phyloP scores from a whole-genome alignment of 2,888 invertebrate species.

The Gastracanthus pulcherrimus region DNA sequence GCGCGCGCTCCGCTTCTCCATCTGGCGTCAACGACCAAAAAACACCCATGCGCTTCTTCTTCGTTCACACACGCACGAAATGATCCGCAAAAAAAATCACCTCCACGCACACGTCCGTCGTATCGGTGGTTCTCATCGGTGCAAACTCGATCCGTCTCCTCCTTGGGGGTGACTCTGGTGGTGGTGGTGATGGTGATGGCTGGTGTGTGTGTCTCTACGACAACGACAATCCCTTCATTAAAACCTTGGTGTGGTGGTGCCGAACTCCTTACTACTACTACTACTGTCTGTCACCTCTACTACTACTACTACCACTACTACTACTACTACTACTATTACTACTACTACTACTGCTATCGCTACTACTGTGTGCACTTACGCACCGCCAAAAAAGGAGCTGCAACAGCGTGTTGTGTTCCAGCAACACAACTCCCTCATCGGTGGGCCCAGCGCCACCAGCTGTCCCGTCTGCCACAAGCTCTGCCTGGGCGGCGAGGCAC shows the following conservation, averaged over 20 bases:
- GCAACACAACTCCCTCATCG: slow-evolving; percentile 95
- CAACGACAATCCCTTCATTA: no score
- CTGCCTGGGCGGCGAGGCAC: slow-evolving; percentile 94
- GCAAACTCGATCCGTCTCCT: not conserved
- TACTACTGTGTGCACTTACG: slow-evolving; percentile 42
- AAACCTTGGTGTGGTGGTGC: slow-evolving; percentile 31
- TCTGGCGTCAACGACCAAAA: slow-evolving; percentile 27
- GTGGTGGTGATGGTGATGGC: slow-evolving; percentile 1
- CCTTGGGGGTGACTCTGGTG: no score
- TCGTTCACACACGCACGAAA: slow-evolving; percentile 4
- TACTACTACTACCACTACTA: slow-evolving; percentile 62
- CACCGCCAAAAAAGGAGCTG: slow-evolving; percentile 82
- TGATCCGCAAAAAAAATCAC: slow-evolving; percentile 3
- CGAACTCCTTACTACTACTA: slow-evolving; percentile 50
- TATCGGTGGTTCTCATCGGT: not conserved
- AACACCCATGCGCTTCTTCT: not conserved
- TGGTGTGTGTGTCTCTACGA: slow-evolving; percentile 23
- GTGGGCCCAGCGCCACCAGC: slow-evolving; percentile 93
- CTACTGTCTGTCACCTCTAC: slow-evolving; percentile 52
- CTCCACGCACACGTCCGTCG: not conserved
- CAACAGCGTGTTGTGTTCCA: slow-evolving; percentile 96
- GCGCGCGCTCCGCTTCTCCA: slow-evolving; percentile 59
- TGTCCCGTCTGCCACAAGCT: slow-evolving; percentile 97
- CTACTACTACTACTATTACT: slow-evolving; percentile 50
- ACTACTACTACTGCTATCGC: slow-evolving; percentile 26